phyloP scores from a whole-genome alignment of 1,140 invertebrate genomes.

The Calephelis nemesis region DNA sequence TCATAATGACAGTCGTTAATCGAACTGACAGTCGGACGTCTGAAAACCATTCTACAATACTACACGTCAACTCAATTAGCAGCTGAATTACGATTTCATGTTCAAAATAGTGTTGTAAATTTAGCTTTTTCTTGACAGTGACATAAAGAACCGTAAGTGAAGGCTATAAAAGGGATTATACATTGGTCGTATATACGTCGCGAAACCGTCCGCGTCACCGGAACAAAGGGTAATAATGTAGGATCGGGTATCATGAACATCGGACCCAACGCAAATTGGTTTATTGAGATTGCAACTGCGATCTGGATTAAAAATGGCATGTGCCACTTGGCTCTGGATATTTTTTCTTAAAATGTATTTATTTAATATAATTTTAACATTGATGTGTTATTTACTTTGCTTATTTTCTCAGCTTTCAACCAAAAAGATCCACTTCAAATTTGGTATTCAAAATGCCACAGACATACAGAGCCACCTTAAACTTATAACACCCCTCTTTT shows the following conservation, averaged over 20 bases:
- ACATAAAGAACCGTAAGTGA: slow-evolving; percentile 34
- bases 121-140: slow-evolving; percentile 30
- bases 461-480: too few species aligned
- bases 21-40: not conserved
- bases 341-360: too few species aligned
- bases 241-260: slow-evolving; percentile 47
- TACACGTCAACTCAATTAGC: slow-evolving; percentile 26
- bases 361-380: too few species aligned
- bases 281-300: slow-evolving; percentile 66
- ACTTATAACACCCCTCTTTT: too few species aligned
- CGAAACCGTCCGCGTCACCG: slow-evolving; percentile 33
- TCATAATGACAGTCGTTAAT: slow-evolving; percentile 8
- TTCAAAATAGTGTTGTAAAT: slow-evolving; percentile 35
- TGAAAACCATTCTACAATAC: slow-evolving; percentile 6
- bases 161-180: slow-evolving; percentile 27
- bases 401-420: too few species aligned
- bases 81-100: slow-evolving; percentile 35
- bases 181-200: slow-evolving; percentile 33
- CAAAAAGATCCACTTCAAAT: too few species aligned
- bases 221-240: slow-evolving; percentile 66
- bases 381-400: too few species aligned
- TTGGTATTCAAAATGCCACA: too few species aligned
- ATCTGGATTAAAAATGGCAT: slow-evolving; percentile 48
- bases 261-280: slow-evolving; percentile 64
- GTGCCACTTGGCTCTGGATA: slow-evolving; percentile 34